Evolutionary conservation across 2,888 invertebrate genomes (phyloP), one percentile per base, ranked within the genome.

Genomic region (Phrixothrix hirtus): DNA sequence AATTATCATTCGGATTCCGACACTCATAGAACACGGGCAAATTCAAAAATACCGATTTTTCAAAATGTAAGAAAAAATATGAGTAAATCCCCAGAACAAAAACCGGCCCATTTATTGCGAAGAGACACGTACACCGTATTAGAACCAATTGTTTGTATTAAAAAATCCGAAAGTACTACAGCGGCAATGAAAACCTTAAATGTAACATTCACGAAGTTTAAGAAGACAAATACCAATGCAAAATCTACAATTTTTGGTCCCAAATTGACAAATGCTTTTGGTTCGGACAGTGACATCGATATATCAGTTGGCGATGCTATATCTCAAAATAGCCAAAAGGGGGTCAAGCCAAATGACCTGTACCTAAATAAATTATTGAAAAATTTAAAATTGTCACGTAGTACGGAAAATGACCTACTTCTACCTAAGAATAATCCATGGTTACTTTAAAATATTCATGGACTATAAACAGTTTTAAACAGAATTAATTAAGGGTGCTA

Each of bases 341-440:
- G 11, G 1, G 15, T 17, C 1, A 36, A 31, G 10, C 36, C 17
- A 13, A 41, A 12, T n/a, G 30, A 42, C 15, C 31, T 43, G 7
- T 42, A 13, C 7, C 32, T 54, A 16, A 35, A 54, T 39, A 44
- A 44, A 14, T 45, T 54, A 26, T 25, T 54, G 7, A 30, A 41
- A 9, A 54, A 54, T 41, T 54, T 54, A 45, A 54, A 54, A 39
- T 26, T 54, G 14, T 49, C 54, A 36, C 43, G 49, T 14, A 54
- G 29, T 45, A 36, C 35, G 3, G 44, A 54, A 49, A 54, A 15
- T 27, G 43, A 54, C 54, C 54, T 45, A 48, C 48, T 49, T 49
- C 30, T 39, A 36, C 35, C 36, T 11, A 36, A 44, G 31, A 54
- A 54, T 44, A 54, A 54, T 41, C 48, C 49, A 48, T 49, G 54